These are phyloP conservation scores for Urocyon cinereoargenteus DNA, from an alignment of 2,797 vertebrate species.

Conservation along the genomic window DNA sequence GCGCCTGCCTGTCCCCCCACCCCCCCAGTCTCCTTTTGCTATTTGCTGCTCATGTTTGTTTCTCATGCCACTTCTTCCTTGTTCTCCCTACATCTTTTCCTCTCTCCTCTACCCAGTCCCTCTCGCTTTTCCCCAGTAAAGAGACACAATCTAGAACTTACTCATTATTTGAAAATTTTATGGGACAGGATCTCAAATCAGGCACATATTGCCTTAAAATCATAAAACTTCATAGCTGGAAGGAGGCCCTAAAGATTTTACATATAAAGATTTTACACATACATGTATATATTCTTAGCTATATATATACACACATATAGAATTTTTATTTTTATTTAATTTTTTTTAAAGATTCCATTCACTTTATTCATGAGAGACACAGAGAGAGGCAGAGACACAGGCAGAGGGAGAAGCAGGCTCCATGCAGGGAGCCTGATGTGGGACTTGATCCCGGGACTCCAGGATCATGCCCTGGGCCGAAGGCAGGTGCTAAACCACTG, in stretches of 20 bases:
- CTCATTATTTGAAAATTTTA: neutral
- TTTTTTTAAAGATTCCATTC: no score
- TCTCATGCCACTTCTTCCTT: neutral
- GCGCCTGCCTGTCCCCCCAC: neutral
- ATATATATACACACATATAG: neutral
- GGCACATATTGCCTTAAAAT: neutral
- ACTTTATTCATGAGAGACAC: no score
- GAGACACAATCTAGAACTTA: neutral
- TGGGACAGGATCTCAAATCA: neutral
- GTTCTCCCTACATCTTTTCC: neutral
- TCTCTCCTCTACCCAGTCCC: no score
- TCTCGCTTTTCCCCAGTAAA: neutral
- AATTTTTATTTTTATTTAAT: no score
- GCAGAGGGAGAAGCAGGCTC: no score
- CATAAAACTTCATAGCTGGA: neutral
- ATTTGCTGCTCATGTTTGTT: neutral
- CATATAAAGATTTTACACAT: neutral
- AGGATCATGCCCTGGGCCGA: no score
- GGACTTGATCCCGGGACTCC: no score
- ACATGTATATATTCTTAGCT: neutral
- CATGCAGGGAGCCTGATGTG: no score
- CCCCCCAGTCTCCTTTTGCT: neutral
- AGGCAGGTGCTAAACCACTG: no score
- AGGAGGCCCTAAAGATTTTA: neutral
- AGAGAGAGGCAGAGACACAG: no score